A percentile compares a stretch with the other conserved stretches of the same genome.
These are phyloP conservation scores for Helogale parvula DNA, from an alignment of 2,113 vertebrate species.

Conservation along the genomic window DNA sequence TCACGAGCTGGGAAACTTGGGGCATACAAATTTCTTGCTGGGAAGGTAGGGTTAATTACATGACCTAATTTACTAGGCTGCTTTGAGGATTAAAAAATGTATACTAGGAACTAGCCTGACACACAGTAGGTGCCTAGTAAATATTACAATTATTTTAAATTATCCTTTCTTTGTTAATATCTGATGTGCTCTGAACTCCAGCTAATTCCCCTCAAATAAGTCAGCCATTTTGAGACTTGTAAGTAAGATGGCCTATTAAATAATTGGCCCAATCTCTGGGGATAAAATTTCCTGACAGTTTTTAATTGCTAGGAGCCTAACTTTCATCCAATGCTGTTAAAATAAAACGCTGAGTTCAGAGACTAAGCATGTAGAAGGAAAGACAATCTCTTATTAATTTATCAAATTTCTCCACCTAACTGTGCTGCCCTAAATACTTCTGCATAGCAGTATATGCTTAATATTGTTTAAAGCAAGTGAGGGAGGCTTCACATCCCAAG, in stretches of 20 bases:
- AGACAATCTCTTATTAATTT: background rate
- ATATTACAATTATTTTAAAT: background rate
- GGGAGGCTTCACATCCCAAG: background rate
- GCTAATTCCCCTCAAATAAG: background rate
- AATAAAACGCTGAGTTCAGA: constrained; percentile 38
- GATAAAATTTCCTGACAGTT: background rate
- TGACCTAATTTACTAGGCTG: background rate
- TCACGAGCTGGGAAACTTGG: background rate
- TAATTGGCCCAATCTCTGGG: background rate
- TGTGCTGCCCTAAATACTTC: background rate
- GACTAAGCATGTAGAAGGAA: background rate
- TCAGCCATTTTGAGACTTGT: background rate
- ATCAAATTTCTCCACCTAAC: background rate
- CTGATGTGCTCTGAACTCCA: background rate
- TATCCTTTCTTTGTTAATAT: background rate
- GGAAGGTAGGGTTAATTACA: background rate
- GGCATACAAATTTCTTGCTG: background rate
- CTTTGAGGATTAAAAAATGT: background rate
- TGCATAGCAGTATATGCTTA: background rate
- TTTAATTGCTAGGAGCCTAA: background rate
- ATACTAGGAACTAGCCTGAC: background rate
- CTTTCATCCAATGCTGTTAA: background rate
- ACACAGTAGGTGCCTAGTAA: background rate
- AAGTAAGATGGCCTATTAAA: background rate
- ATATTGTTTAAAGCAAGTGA: background rate